Conservation (phyloP, 2,113 vertebrate genomes). For the Lota lota region DNA sequence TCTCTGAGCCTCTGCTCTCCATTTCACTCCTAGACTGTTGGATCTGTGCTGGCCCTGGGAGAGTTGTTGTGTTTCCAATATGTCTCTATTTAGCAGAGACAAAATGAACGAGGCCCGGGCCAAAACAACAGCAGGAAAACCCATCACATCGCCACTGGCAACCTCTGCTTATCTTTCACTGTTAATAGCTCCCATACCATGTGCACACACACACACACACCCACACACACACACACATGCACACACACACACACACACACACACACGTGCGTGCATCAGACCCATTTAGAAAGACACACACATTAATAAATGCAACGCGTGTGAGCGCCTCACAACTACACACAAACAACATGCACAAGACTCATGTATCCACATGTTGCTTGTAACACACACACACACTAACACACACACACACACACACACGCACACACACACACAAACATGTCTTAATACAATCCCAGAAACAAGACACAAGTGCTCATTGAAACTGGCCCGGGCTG, state of each 20-base stretch:
- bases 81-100: conserved; percentile 57
- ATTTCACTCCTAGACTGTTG: conserved; percentile 31
- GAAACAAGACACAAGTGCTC: conserved; percentile 38
- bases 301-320: neutral
- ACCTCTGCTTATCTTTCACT: conserved; percentile 57
- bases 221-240: neutral
- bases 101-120: conserved; percentile 39
- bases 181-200: conserved; percentile 42
- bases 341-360: neutral
- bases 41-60: conserved; percentile 38
- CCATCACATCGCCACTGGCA: conserved; percentile 54
- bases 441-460: conserved; percentile 49
- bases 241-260: neutral
- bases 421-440: conserved; percentile 14
- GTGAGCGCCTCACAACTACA: neutral
- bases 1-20: conserved; percentile 25
- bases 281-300: neutral
- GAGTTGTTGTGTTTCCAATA: conserved; percentile 53
- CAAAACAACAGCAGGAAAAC: conserved; percentile 57
- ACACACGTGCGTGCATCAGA: neutral
- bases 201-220: neutral
- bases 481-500: conserved; percentile 64
- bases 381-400: neutral
- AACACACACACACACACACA: conserved; percentile 1
- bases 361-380: neutral